Evolutionary conservation across 2,888 invertebrate genomes (phyloP), one percentile per base, ranked within the genome.

Genomic region (Philereme vetulata): DNA sequence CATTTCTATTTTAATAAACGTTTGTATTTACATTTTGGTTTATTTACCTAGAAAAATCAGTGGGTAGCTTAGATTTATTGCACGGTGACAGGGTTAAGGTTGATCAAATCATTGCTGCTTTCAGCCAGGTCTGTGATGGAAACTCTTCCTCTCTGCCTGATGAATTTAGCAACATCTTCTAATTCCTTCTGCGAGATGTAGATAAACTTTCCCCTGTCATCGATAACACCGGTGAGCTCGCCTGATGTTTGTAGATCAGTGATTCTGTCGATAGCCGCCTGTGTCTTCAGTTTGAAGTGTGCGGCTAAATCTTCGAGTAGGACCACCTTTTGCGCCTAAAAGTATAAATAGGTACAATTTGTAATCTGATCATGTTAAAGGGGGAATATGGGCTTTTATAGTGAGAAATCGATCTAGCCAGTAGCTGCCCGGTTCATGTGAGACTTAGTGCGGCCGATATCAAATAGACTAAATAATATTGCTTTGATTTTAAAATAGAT

Each of bases 121-220:
- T 99, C 98, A 0, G 97, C 99, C 64, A 99, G 89, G 74, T 99
- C 99, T 0, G 95, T 89, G 51, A 99, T 97, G 0, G 98, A 97
- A 0, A 99, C 97, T 62, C 99, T 93, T 0, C 99, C 99, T 51
- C 98, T 94, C 81, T 99, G 98, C 74, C 94, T 96, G 11, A 99
- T 97, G 82, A 99, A 99, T 81, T 98, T 98, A 0, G 98, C 98
- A 1, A 99, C 98, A 60, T 96, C 96, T 75, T 96, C 94, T 64
- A 99, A 93, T 86, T 99, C 99, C 46, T 96, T 95, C 71, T 95
- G 94, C 0, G 98, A 98, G 54, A 99, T 97, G 85, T 98, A 99
- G 79, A 99, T 99, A 82, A 99, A 99, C 89, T 99, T 99, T 11
- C 99, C 99, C 65, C 99, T 93, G 84, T 99, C 99, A 81, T 99